Evolutionary conservation across 2,797 vertebrate species (phyloP).

Genomic region (Danio jaintianensis): DNA sequence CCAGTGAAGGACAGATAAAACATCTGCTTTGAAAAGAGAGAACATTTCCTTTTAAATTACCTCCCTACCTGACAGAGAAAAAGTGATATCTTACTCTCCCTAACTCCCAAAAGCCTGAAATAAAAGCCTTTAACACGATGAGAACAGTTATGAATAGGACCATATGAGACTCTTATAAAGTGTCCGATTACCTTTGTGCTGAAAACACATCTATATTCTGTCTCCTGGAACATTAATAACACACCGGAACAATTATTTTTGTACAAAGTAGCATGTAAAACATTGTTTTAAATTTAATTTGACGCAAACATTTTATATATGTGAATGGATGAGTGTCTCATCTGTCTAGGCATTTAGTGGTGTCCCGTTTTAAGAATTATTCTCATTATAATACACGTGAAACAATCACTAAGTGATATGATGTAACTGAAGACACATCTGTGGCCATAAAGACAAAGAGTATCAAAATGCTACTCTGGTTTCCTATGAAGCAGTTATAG

Average conservation of each 20-base stretch:
- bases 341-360: not conserved
- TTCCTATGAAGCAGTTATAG: conserved; percentile 8
- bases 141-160: conserved; percentile 63
- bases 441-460: not conserved
- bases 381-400: not conserved
- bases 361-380: not conserved
- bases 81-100: conserved; percentile 52
- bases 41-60: conserved; percentile 61
- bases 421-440: conserved; percentile 35
- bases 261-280: not conserved
- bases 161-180: conserved; percentile 59
- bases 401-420: not conserved
- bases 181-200: conserved; percentile 44
- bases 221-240: conserved; percentile 33
- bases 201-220: conserved; percentile 57
- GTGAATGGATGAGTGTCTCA: not conserved
- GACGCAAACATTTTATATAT: not conserved
- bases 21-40: conserved; percentile 61
- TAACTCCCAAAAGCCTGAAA: conserved; percentile 50
- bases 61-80: conserved; percentile 42
- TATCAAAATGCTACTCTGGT: conserved; percentile 39
- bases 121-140: conserved; percentile 50
- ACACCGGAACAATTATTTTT: conserved; percentile 1
- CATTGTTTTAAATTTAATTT: not conserved
- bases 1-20: conserved; percentile 60